These are phyloP conservation scores for Chlamydotis undulata DNA, from an alignment of 2,113 vertebrate species.

Conservation along the genomic window DNA sequence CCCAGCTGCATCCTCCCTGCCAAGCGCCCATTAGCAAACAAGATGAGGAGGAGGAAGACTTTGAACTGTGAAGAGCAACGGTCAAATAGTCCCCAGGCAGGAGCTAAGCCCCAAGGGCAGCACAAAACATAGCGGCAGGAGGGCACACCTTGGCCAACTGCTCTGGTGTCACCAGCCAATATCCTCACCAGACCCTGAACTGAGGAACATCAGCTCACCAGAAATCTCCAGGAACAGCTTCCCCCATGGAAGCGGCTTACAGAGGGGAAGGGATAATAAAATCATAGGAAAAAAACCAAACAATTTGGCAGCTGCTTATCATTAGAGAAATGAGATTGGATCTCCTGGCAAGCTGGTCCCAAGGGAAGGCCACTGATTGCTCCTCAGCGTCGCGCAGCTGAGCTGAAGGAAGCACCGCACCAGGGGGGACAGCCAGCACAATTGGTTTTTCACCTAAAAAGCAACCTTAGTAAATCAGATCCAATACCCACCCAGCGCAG, in stretches of 20 bases:
- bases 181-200: background rate
- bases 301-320: background rate
- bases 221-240: background rate
- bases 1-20: slow-evolving; percentile 26
- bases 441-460: background rate
- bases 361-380: rapidly evolving
- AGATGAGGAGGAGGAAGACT: background rate
- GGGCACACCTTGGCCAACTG: background rate
- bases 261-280: background rate
- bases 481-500: rapidly evolving
- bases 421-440: rapidly evolving
- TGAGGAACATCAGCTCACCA: background rate
- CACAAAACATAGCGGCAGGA: background rate
- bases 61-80: background rate
- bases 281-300: background rate
- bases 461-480: background rate
- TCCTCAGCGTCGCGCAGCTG: rapidly evolving
- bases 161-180: background rate
- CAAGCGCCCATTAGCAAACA: background rate
- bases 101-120: background rate
- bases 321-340: background rate
- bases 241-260: background rate
- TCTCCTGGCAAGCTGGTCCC: background rate
- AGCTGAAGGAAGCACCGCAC: background rate
- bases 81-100: background rate